These are phyloP conservation scores for Anarrhichthys ocellatus DNA, from an alignment of 2,113 vertebrate species.

Conservation along the genomic window DNA sequence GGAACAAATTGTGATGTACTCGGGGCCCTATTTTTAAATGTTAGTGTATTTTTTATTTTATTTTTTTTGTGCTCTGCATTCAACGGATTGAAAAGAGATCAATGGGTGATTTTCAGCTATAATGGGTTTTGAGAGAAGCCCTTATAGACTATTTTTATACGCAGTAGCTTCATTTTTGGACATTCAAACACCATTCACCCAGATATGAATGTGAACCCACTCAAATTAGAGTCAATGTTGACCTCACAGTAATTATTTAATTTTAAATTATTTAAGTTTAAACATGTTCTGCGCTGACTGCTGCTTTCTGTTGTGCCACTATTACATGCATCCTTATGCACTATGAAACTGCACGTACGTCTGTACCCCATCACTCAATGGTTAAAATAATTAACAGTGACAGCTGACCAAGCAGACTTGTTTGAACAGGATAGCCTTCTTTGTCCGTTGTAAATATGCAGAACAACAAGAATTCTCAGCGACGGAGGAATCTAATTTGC, in stretches of 20 bases:
- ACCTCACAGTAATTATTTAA: background rate
- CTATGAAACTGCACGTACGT: slow-evolving; percentile 3
- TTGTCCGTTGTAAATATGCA: slow-evolving; percentile 27
- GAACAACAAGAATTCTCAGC: slow-evolving; percentile 21
- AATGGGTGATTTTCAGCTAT: background rate
- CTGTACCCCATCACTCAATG: slow-evolving; percentile 29
- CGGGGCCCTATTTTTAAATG: background rate
- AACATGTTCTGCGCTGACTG: background rate
- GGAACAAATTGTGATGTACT: slow-evolving; percentile 22
- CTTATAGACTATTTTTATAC: background rate
- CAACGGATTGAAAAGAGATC: background rate
- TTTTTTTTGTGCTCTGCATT: background rate
- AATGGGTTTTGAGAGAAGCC: background rate
- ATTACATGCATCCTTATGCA: background rate
- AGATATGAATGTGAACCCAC: background rate
- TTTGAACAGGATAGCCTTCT: slow-evolving; percentile 53
- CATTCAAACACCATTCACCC: background rate
- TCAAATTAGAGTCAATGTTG: background rate
- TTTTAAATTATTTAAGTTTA: background rate
- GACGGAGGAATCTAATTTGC: slow-evolving; percentile 42
- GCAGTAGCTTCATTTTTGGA: background rate
- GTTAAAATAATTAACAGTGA: slow-evolving; percentile 56
- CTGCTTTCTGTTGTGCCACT: background rate
- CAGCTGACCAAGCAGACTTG: slow-evolving; percentile 59
- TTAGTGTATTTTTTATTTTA: background rate